Evolutionary conservation across 2,113 vertebrate genomes (phyloP).

Genomic region (Eubucco bourcierii): DNA sequence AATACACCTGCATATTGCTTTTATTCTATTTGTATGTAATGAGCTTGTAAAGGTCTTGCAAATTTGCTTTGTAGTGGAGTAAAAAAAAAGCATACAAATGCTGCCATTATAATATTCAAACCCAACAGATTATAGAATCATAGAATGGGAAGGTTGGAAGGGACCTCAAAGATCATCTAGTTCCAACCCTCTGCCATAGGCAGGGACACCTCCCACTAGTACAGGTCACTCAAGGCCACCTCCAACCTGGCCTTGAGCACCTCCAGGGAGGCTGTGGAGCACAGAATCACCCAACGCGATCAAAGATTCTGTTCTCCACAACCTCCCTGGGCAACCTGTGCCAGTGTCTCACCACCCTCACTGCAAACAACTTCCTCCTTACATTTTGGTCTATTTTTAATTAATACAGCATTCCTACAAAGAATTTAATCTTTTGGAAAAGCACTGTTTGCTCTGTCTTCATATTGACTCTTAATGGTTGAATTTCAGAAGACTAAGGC

Average conservation of each 20-base stretch:
- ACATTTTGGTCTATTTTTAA: conserved; percentile 27
- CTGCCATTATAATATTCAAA: not conserved
- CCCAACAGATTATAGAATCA: not conserved
- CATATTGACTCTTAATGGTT: conserved; percentile 15
- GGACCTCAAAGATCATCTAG: no score
- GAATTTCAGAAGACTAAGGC: conserved; percentile 25
- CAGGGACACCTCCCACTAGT: no score
- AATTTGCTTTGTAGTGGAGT: not conserved
- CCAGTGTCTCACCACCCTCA: no score
- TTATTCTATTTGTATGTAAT: not conserved
- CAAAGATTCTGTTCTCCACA: no score
- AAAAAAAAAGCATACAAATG: not conserved
- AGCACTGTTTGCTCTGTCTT: conserved; percentile 22
- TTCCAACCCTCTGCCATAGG: no score
- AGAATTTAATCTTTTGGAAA: conserved; percentile 39
- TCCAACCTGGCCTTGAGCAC: no score
- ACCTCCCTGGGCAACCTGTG: no score
- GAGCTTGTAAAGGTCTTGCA: not conserved
- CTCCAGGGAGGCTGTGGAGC: no score
- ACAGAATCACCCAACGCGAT: no score
- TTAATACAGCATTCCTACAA: not conserved
- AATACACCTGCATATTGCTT: not conserved
- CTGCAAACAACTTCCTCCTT: not conserved
- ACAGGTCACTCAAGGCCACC: no score
- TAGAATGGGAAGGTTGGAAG: no score